Base-by-base conservation (phyloP, 2,113 vertebrate genomes). In the Labeo catla region DNA sequence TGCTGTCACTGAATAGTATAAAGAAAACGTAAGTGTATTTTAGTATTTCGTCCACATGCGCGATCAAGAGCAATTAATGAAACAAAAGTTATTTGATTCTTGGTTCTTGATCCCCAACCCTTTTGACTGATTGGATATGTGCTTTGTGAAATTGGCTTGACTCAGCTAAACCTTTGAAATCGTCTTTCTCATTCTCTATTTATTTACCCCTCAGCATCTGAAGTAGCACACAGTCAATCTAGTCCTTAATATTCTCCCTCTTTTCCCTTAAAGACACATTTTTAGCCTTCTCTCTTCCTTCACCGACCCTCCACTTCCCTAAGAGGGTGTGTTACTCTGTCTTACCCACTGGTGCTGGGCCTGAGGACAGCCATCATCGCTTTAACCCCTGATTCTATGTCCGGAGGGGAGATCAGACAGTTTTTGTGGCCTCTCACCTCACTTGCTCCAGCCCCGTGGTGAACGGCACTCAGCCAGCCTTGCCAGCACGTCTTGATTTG, bases 221-320 rank as follows among this genome's bases (percentile, higher is more conserved):
- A 57, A 15, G 28, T 13, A 36, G 45, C 23, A 68, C 63, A 54
- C 47, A 65, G 78, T 70, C 28, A 82, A 70, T 82, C 47, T 10
- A 36, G 5, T 82, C 80, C 15, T 45, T 66, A 65, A 81, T 81
- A 47, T 81, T 49, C 59, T 49, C 59, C 43, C 13, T 43, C 11
- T n/a, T 65, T 68, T 70, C 74, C 83, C 66, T 87, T 86, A 89
- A 87, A 84, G 87, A 87, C 87, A 87, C 88, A 88, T 68, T 45
- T 79, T 34, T 59, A 87, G 72, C 76, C 83, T 54, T 39, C 59
- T 74, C 63, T 65, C 86, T 91, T 83, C 83, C 86, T 89, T 86
- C 85, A 49, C 91, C 86, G 83, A 68, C 72, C 83, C 49, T 82
- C 89, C 72, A 63, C 76, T 85, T 52, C 83, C 74, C 79, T 63